Conservation (phyloP, 2,888 invertebrate genomes). For the Caenorhabditis japonica region DNA sequence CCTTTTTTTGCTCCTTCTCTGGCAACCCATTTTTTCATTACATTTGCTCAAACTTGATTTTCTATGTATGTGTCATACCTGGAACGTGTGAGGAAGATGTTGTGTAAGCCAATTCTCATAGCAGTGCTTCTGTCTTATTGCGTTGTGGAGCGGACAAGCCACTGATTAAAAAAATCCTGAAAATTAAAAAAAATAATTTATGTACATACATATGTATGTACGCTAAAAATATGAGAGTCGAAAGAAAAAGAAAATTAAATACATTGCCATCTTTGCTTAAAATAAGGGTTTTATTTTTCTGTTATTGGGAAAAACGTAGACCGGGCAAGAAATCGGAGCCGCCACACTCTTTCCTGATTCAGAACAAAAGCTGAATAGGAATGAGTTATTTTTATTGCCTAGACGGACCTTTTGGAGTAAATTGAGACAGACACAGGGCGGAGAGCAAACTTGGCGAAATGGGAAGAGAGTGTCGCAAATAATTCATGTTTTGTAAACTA, state of each 20-base stretch:
- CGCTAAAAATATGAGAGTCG: neutral
- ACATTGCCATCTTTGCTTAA: too few species aligned
- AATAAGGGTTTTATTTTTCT: too few species aligned
- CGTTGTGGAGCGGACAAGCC: conserved; percentile 51
- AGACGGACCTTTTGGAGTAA: neutral
- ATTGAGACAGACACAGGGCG: neutral
- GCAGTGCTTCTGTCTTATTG: conserved; percentile 59
- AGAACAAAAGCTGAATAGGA: neutral
- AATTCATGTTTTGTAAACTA: conserved; percentile 11
- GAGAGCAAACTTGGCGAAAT: neutral
- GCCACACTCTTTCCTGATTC: neutral
- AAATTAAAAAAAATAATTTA: too few species aligned
- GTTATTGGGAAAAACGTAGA: conserved; percentile 2
- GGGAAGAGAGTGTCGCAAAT: neutral
- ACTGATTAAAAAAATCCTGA: conserved; percentile 46
- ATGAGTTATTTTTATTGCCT: too few species aligned
- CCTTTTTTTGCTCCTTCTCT: neutral
- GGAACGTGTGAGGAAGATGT: conserved; percentile 50
- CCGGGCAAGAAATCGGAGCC: too few species aligned
- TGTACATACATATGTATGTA: too few species aligned
- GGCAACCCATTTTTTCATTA: too few species aligned
- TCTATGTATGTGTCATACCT: conserved; percentile 34
- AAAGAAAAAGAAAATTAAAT: neutral
- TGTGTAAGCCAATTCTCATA: conserved; percentile 63
- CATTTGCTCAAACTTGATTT: too few species aligned